Evolutionary conservation across 2,113 vertebrate species (phyloP).

Genomic region (Phaethon lepturus): DNA sequence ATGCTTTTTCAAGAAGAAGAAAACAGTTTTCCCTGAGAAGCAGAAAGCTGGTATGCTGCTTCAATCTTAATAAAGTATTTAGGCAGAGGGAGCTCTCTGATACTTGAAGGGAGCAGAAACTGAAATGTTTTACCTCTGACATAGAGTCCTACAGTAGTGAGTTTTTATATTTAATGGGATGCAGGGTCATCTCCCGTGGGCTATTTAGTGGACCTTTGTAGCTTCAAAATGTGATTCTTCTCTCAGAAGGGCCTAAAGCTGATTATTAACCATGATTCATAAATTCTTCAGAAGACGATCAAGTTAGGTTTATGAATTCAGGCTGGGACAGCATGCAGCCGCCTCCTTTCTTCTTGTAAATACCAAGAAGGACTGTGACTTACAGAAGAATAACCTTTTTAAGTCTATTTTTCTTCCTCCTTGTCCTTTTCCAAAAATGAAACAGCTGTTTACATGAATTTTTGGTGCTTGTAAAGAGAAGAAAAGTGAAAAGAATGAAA

Average conservation of each 20-base stretch:
- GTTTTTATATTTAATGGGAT: slow-evolving; percentile 78
- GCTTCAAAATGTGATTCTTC: slow-evolving; percentile 83
- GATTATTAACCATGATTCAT: slow-evolving; percentile 91
- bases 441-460: slow-evolving; percentile 2
- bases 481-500: neutral
- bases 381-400: neutral
- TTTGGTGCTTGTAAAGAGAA: neutral
- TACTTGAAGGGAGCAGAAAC: slow-evolving; percentile 62
- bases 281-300: slow-evolving; percentile 86
- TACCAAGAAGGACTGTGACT: neutral
- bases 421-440: neutral
- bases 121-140: slow-evolving; percentile 74
- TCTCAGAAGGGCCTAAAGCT: slow-evolving; percentile 86
- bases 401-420: neutral
- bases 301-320: slow-evolving; percentile 83
- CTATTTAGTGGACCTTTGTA: slow-evolving; percentile 88
- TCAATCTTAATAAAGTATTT: slow-evolving; percentile 64
- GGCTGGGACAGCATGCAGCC: slow-evolving; percentile 65
- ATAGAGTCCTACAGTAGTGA: slow-evolving; percentile 47
- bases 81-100: slow-evolving; percentile 46
- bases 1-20: slow-evolving; percentile 41
- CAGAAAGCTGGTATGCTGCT: slow-evolving; percentile 28
- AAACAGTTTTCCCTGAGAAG: slow-evolving; percentile 13
- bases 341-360: slow-evolving; percentile 61
- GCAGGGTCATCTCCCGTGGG: slow-evolving; percentile 86